phyloP scores from a whole-genome alignment of 2,797 vertebrate genomes.

The Anas bernieri region DNA sequence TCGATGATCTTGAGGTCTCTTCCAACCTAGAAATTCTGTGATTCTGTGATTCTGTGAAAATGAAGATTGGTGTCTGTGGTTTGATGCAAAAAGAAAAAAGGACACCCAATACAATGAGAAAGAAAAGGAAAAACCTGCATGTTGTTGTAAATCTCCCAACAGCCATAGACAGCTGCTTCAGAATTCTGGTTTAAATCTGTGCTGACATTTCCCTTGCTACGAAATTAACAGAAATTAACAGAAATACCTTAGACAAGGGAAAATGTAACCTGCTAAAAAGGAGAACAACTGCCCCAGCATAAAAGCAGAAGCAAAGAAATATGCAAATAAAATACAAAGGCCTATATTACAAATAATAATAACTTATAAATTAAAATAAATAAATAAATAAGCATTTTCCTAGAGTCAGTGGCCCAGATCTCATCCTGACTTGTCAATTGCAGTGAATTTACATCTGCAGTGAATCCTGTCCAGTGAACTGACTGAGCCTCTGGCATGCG shows the following conservation, averaged over 20 bases:
- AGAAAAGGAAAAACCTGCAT: background rate
- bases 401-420: background rate
- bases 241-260: background rate
- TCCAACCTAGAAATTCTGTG: too few relatives aligned
- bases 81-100: background rate
- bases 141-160: background rate
- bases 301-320: background rate
- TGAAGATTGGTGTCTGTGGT: background rate
- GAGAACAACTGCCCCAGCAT: background rate
- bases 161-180: background rate
- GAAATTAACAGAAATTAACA: background rate
- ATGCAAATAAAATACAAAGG: background rate
- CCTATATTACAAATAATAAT: background rate
- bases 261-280: background rate
- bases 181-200: background rate
- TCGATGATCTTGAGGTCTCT: too few relatives aligned
- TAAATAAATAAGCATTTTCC: background rate
- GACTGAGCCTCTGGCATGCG: background rate
- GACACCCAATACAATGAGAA: background rate
- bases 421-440: background rate
- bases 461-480: background rate
- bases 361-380: too few relatives aligned
- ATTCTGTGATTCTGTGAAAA: background rate
- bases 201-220: background rate
- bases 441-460: background rate